Conservation (phyloP, 2,113 vertebrate genomes). For the Pyrgilauda ruficollis region DNA sequence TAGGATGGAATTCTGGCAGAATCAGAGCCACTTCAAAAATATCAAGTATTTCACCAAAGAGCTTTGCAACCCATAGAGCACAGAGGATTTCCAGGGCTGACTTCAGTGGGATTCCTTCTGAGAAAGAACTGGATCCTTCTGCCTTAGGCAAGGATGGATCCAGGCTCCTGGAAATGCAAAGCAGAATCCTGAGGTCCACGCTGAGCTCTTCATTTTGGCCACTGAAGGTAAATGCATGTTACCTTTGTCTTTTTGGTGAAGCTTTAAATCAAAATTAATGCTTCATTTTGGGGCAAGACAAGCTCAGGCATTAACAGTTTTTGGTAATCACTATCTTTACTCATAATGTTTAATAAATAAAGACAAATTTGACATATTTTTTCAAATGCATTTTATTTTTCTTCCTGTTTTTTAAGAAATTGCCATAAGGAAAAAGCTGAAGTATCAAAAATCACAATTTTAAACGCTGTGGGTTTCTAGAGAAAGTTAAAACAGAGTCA, state of each 20-base stretch:
- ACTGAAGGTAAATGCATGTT: background rate
- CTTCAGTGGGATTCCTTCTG: background rate
- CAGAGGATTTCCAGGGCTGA: accelerated
- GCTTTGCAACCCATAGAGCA: background rate
- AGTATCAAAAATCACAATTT: background rate
- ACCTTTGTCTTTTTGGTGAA: background rate
- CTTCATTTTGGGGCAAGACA: background rate
- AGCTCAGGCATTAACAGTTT: background rate
- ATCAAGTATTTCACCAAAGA: background rate
- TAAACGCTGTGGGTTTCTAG: background rate
- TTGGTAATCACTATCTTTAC: background rate
- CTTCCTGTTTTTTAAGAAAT: background rate
- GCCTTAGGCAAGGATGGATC: background rate
- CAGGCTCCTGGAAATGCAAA: background rate
- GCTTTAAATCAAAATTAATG: background rate
- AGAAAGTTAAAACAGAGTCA: background rate
- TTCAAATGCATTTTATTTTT: background rate
- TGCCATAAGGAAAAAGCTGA: background rate
- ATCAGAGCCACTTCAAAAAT: background rate
- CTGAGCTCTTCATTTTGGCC: background rate
- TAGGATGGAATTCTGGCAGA: background rate
- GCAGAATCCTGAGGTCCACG: background rate
- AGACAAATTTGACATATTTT: background rate
- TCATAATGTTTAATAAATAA: background rate
- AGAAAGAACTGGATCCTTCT: background rate